These are phyloP conservation scores for Drosophila elegans DNA, from an alignment of 1,140 invertebrate genomes.

Conservation along the genomic window DNA sequence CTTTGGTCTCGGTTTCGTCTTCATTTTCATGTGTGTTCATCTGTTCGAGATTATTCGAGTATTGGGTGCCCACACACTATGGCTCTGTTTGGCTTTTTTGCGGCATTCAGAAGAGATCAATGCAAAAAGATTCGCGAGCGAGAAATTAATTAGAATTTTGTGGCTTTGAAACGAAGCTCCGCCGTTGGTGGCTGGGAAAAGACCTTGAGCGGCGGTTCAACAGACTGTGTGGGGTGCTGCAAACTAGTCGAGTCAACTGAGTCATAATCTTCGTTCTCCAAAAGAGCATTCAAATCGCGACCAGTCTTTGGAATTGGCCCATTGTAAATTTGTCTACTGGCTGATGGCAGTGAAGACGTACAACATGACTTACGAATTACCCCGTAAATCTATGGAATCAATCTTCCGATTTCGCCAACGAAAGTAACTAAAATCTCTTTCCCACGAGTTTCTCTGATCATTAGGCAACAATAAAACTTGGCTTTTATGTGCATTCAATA, in stretches of 20 bases:
- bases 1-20: slow-evolving; percentile 29
- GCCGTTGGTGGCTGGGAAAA: slow-evolving; percentile 60
- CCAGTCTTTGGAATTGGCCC: slow-evolving; percentile 14
- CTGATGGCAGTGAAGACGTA: slow-evolving; percentile 10
- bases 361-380: slow-evolving; percentile 49
- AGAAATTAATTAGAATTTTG: slow-evolving; percentile 74
- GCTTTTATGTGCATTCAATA: slow-evolving; percentile 49
- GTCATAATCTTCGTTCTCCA: slow-evolving; percentile 10
- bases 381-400: slow-evolving; percentile 18
- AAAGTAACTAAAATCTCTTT: slow-evolving; percentile 37
- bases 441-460: slow-evolving; percentile 44
- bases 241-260: slow-evolving; percentile 51
- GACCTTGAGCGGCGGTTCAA: slow-evolving; percentile 75
- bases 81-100: slow-evolving; percentile 25
- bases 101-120: slow-evolving; percentile 33
- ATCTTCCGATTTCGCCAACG: slow-evolving; percentile 24
- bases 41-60: not conserved
- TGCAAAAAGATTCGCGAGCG: slow-evolving; percentile 40
- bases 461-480: slow-evolving; percentile 29
- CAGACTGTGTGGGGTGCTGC: slow-evolving; percentile 61
- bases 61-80: slow-evolving; percentile 31
- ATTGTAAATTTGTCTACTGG: slow-evolving; percentile 43
- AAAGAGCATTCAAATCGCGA: slow-evolving; percentile 35
- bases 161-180: slow-evolving; percentile 47
- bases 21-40: slow-evolving; percentile 30